Evolutionary conservation across 1,140 invertebrate genomes (phyloP), one percentile per base, ranked within the genome.

Genomic region (Diabrotica undecimpunctata): DNA sequence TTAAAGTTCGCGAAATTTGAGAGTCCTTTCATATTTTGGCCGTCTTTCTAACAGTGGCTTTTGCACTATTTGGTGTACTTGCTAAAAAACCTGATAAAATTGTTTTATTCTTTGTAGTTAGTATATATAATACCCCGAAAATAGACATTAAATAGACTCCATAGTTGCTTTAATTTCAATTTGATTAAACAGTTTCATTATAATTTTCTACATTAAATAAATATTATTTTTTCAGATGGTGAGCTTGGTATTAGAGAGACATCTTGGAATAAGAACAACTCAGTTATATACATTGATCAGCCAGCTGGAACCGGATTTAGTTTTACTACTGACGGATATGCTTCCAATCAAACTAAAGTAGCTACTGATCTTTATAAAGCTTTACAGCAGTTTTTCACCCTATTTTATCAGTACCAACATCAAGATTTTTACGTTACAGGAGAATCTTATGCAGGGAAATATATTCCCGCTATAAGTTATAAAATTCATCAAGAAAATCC

Each of bases 361-460:
- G 89, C 87, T 2, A 76, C 81, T 52, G 84, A 90, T 73, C 70
- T 91, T 0, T 86, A 89, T 69, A 78, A 77, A 41, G 86, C 86
- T 0, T 68, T 91, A 4, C 75, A 83, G 7, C 90, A 92, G 73
- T 92, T 92, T 73, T 86, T 91, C 70, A 78, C 81, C 12, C 69
- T 92, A 7, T 92, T 91, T 72, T 87, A 87, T 0, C 84, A 90
- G 66, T 78, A 89, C 6, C 82, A 83, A 58, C 73, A 79, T 5
- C 90, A 87, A 65, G 83, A 87, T 14, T 86, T 93, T 58, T 92
- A 85, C 68, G 83, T 94, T 1, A 87, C 89, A 35, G 93, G 93
- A 7, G 92, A 95, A 78, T 94, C 92, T 5, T 95, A 94, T 77
- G 93, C 84, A 5, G 92, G 92, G 11, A 89, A 90, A 77, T 92